Evolutionary conservation across 2,888 invertebrate species (phyloP).

Genomic region (Drosophila heteroneura): DNA sequence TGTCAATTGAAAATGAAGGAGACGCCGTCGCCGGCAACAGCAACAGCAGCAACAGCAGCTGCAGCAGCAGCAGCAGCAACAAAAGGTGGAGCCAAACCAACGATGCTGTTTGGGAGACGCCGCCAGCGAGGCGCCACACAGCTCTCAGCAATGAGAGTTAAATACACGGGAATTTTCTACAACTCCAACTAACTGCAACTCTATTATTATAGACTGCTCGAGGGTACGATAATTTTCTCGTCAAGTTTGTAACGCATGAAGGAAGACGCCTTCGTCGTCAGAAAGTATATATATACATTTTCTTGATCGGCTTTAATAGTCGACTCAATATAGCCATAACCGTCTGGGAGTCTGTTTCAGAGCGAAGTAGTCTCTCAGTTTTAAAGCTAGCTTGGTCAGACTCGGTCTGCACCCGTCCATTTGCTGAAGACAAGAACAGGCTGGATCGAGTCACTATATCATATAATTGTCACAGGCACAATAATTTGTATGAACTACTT

Average conservation of each 20-base stretch:
- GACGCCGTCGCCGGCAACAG: slow-evolving; percentile 22
- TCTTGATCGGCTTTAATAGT: neutral
- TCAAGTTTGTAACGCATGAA: neutral
- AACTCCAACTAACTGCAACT: neutral
- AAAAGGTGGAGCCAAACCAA: slow-evolving; percentile 43
- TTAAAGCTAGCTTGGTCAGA: neutral
- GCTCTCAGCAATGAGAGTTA: slow-evolving; percentile 7
- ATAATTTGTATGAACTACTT: neutral
- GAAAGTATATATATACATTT: neutral
- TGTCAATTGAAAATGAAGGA: slow-evolving; percentile 71
- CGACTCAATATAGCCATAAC: neutral
- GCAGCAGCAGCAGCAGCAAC: slow-evolving; percentile 1
- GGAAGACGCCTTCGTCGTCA: neutral
- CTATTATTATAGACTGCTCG: neutral
- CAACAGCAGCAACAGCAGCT: neutral
- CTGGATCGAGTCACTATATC: neutral
- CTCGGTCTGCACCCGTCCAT: fast-evolving
- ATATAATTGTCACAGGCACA: neutral
- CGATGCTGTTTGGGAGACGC: slow-evolving; percentile 41
- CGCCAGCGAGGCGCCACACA: slow-evolving; percentile 45
- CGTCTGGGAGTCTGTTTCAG: neutral
- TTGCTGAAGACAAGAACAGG: neutral
- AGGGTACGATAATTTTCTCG: neutral
- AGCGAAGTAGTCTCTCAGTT: neutral
- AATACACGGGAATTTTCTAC: neutral